Conservation (phyloP, 2,888 invertebrate species). For the Eubasilissa splendida region DNA sequence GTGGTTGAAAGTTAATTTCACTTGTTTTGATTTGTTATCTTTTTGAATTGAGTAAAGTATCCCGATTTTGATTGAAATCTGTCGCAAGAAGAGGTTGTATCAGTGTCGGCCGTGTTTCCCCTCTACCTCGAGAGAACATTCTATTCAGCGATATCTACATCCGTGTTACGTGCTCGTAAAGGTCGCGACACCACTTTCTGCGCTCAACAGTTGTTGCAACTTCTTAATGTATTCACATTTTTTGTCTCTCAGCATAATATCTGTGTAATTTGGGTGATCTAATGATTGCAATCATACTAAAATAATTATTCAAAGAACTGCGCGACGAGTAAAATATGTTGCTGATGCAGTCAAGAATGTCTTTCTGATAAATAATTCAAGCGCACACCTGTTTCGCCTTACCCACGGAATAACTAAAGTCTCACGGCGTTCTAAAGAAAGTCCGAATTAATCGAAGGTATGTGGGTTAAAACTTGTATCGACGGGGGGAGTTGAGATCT, state of each 20-base stretch:
- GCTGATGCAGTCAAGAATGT: conserved; percentile 6
- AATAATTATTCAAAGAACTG: conserved; percentile 1
- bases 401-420: neutral
- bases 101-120: neutral
- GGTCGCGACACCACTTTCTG: conserved; percentile 45
- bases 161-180: conserved; percentile 41
- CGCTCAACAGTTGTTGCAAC: conserved; percentile 38
- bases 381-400: neutral
- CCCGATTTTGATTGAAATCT: too few species aligned
- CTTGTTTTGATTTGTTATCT: too few species aligned
- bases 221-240: conserved; percentile 27
- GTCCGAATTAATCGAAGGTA: neutral
- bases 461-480: neutral
- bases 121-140: conserved; percentile 21
- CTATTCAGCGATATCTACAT: conserved; percentile 31
- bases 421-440: neutral
- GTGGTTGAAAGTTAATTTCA: too few species aligned
- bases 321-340: neutral
- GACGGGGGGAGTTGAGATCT: too few species aligned
- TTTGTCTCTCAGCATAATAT: conserved; percentile 17
- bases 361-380: neutral
- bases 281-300: conserved; percentile 10
- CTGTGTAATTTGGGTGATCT: conserved; percentile 28
- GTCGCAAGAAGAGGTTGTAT: too few species aligned
- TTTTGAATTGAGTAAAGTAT: too few species aligned